These are phyloP conservation scores for Hemiscyllium ocellatum DNA, from an alignment of 2,113 vertebrate species.

Conservation along the genomic window DNA sequence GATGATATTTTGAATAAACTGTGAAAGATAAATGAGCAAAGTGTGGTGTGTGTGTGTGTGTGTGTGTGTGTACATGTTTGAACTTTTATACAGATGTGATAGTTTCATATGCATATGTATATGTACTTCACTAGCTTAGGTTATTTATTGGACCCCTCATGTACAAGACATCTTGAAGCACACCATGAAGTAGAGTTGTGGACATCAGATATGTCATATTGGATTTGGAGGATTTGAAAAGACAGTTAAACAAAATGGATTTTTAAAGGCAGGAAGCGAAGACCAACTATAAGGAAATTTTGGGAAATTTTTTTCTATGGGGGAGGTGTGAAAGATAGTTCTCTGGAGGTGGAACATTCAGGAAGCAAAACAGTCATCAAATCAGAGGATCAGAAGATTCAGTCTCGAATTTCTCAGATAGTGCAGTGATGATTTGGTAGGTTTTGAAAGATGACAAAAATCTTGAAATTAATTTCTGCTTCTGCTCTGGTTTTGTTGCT, in stretches of 20 bases:
- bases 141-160: too few species aligned
- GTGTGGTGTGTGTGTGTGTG: background rate
- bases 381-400: background rate
- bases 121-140: too few species aligned
- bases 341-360: background rate
- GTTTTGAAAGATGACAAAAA: background rate
- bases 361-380: background rate
- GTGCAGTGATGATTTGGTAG: background rate
- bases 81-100: background rate
- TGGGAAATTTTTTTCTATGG: background rate
- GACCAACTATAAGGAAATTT: background rate
- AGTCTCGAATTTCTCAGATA: background rate
- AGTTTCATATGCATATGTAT: background rate
- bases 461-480: background rate
- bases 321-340: background rate
- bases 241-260: background rate
- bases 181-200: too few species aligned
- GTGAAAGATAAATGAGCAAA: background rate
- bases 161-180: too few species aligned
- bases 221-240: too few species aligned
- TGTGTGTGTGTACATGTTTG: background rate
- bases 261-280: background rate
- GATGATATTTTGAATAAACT: background rate
- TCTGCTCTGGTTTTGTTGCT: background rate
- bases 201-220: too few species aligned